Conservation (phyloP, 2,113 vertebrate species). For the Phoenicopterus ruber region DNA sequence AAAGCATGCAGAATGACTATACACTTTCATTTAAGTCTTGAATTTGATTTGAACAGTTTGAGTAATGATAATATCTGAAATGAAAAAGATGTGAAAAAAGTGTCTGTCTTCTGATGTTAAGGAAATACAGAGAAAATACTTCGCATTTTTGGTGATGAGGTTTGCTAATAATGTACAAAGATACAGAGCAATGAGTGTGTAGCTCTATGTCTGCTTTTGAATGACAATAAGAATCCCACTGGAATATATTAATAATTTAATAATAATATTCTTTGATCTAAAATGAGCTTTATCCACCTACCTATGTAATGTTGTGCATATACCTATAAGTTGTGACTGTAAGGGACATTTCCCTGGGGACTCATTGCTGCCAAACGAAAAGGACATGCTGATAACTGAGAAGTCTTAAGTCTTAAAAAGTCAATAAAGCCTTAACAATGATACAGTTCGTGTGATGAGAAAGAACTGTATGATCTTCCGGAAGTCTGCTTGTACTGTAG, state of each 20-base stretch:
- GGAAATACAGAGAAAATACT: not conserved
- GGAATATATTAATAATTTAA: not conserved
- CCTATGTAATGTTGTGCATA: not conserved
- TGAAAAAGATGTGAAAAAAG: not conserved
- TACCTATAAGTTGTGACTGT: not conserved
- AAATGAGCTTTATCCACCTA: not conserved
- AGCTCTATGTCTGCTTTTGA: not conserved
- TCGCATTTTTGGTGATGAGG: not conserved
- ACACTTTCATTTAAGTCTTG: not conserved
- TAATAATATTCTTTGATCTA: not conserved
- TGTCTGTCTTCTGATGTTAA: not conserved
- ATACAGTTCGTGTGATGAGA: not conserved
- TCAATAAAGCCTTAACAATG: not conserved
- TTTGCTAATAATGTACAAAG: not conserved
- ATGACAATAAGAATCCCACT: not conserved
- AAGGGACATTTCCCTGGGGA: not conserved
- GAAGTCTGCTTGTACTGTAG: not conserved
- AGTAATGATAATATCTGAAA: not conserved
- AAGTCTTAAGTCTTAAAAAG: not conserved
- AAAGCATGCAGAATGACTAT: not conserved
- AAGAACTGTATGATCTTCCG: not conserved
- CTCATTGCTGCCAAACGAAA: not conserved
- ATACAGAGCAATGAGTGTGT: not conserved
- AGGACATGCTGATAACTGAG: not conserved
- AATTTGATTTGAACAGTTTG: not conserved